These are phyloP conservation scores for Megalurothrips usitatus DNA, from an alignment of 2,888 invertebrate genomes.

Conservation along the genomic window DNA sequence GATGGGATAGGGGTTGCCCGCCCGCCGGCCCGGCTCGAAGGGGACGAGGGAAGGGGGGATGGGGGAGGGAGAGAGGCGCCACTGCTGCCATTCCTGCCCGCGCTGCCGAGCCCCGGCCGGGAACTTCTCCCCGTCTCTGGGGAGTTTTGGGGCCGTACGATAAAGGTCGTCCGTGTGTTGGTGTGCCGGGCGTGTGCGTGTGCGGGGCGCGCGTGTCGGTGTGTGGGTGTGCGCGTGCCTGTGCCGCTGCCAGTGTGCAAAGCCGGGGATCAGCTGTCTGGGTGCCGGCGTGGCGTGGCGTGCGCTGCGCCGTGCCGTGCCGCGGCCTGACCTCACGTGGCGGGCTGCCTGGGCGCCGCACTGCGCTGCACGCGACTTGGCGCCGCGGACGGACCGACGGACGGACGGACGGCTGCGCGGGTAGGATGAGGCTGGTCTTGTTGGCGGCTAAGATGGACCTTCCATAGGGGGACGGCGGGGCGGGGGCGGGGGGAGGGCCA, in stretches of 20 bases:
- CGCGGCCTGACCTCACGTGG: too few species aligned
- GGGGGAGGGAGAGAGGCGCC: too few species aligned
- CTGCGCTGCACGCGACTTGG: too few species aligned
- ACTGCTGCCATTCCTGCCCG: too few species aligned
- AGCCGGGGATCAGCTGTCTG: slow-evolving; percentile 4
- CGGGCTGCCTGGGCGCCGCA: too few species aligned
- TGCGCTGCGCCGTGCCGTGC: background rate
- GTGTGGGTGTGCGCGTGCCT: background rate
- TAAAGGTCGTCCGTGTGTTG: background rate
- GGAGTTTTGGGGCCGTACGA: background rate
- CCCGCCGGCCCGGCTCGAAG: background rate
- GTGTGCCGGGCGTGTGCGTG: background rate
- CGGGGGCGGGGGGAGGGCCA: background rate
- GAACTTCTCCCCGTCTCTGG: background rate
- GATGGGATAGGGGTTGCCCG: too few species aligned
- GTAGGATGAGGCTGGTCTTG: too few species aligned
- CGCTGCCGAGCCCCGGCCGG: background rate
- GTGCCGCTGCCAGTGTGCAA: background rate
- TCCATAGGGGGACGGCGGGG: too few species aligned
- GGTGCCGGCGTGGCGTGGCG: background rate
- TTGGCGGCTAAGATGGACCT: too few species aligned
- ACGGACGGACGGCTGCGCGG: too few species aligned
- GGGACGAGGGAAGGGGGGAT: too few species aligned
- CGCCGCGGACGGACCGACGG: too few species aligned
- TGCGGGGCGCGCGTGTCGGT: background rate